Base-by-base conservation (phyloP, 1,140 invertebrate species). In the Brachystomella parvula region DNA sequence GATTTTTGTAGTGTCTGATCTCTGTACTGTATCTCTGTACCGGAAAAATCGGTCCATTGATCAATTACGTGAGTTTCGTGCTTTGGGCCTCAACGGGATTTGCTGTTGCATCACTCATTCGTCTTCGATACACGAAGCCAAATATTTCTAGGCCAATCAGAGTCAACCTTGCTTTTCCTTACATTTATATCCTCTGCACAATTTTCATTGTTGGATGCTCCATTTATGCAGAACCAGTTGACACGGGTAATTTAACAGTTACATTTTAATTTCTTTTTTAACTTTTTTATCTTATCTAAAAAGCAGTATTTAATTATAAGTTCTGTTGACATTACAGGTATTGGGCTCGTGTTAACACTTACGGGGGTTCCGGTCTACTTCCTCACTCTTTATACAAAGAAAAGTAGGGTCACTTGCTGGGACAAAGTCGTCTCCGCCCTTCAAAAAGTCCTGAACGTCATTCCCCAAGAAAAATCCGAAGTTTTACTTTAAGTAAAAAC, bases 61-160 rank as follows among this genome's bases (percentile, higher is more conserved):
- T 90, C 69, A 89, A 89, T 76, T 90, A 89, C 76, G 86, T 88
- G 75, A 89, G 88, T 35, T 87, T 89, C 75, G 85, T 86, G 62
- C 76, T 92, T 71, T 87, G 92, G 85, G 82, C 93, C 2, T 89
- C 86, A 3, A 83, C 88, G 1, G 70, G 86, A 0, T 84, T 83
- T 0, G 87, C 86, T 62, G 84, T 95, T 28, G 83, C 84, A 0
- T 88, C 88, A 12, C 84, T 96, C 75, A 78, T 96, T 49, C 87
- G 86, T 79, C 79, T 95, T 56, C 79, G 93, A 44, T 80, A 83
- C 57, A 85, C 77, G 74, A 81, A 79, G 75, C 92, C 93, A 0
- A 79, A 93, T 68, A 77, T 89, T 63, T 80, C 84, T 0, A 79
- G 93, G 65, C 93, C 93, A 0, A 92, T 94, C 47, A 85, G 83